phyloP scores from a whole-genome alignment of 2,113 vertebrate species.

The Rhagologus leucostigma region DNA sequence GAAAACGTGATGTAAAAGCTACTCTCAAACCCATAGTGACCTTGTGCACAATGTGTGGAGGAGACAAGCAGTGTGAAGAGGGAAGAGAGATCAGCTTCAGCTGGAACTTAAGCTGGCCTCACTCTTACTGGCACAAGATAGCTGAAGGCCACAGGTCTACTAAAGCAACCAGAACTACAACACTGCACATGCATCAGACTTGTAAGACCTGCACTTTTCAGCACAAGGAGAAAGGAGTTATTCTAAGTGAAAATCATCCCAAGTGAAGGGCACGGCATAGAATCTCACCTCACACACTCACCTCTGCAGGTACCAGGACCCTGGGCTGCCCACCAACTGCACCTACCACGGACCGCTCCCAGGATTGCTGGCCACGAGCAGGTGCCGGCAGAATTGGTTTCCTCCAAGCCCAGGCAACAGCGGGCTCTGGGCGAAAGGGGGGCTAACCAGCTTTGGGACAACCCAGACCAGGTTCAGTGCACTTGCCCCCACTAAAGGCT shows the following conservation, averaged over 20 bases:
- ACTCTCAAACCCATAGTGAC: fast-evolving
- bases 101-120: not conserved
- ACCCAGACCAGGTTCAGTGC: not conserved
- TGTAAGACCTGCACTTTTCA: not conserved
- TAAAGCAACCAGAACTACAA: not conserved
- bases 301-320: not conserved
- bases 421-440: fast-evolving
- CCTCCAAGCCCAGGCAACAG: not conserved
- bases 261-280: not conserved
- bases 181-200: not conserved
- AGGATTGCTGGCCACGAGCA: fast-evolving
- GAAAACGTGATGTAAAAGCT: not conserved
- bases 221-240: not conserved
- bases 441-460: not conserved
- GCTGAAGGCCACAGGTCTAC: not conserved
- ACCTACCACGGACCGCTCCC: fast-evolving
- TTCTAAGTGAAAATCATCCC: not conserved
- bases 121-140: not conserved
- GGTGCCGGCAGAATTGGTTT: not conserved
- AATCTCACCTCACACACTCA: not conserved
- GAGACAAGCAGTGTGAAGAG: not conserved
- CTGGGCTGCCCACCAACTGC: not conserved
- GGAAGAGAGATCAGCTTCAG: not conserved
- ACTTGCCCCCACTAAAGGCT: fast-evolving
- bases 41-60: not conserved